phyloP scores from a whole-genome alignment of 2,888 invertebrate species.

The Neoscelio sp. region DNA sequence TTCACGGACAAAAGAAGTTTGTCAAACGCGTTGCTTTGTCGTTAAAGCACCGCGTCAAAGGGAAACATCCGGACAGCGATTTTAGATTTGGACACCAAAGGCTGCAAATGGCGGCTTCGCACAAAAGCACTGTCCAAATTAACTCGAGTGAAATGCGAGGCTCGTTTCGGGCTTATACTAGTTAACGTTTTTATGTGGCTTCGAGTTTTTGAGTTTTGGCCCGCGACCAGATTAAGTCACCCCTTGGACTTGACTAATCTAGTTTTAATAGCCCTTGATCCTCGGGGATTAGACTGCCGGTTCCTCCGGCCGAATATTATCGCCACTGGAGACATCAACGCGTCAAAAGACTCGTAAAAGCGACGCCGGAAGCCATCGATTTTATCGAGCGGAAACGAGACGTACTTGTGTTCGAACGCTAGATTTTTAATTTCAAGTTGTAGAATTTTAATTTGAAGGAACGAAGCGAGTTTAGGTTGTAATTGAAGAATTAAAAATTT shows the following conservation, averaged over 20 bases:
- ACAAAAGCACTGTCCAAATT: constrained; percentile 49
- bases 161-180: constrained; percentile 12
- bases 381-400: constrained; percentile 58
- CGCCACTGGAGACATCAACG: too few species aligned
- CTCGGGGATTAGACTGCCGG: constrained; percentile 38
- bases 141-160: constrained; percentile 32
- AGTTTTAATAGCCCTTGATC: constrained; percentile 63
- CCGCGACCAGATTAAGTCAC: constrained; percentile 44
- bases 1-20: constrained; percentile 25
- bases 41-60: constrained; percentile 8
- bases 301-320: constrained; percentile 22
- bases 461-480: too few species aligned
- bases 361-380: constrained; percentile 56
- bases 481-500: too few species aligned
- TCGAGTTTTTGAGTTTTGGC: constrained; percentile 20
- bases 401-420: constrained; percentile 27
- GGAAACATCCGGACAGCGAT: constrained; percentile 16
- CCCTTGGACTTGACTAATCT: constrained; percentile 56
- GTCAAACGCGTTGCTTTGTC: constrained; percentile 5
- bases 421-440: constrained; percentile 30
- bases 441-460: too few species aligned
- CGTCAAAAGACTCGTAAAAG: constrained; percentile 11
- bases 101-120: constrained; percentile 48
- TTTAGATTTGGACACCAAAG: constrained; percentile 17
- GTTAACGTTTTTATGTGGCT: constrained; percentile 31